Base-by-base conservation (phyloP, 2,888 invertebrate species). In the Hypomecis punctinalis region DNA sequence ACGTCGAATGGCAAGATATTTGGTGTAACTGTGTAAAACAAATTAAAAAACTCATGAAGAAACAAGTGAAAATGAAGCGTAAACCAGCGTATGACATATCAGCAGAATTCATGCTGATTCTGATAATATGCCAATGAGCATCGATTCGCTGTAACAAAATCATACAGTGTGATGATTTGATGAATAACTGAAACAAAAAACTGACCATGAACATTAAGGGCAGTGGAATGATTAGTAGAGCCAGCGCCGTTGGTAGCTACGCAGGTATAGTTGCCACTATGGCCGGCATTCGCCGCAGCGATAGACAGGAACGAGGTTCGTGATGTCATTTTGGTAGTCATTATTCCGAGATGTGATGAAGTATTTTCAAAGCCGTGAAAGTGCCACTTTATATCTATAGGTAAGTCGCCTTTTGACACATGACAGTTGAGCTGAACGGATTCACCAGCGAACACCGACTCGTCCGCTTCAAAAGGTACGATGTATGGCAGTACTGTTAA, bases 191-290 rank as follows among this genome's bases (percentile, higher is more conserved):
- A 83, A 89, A 23, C 23, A 23, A 23, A 23, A 23, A 23, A 92
- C 92, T 91, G 88, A 93, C 93, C 93, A 88, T 93, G 93, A 84
- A 93, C 93, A 79, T 93, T 93, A 82, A 90, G 88, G 83, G 88
- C 86, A 94, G 96, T 94, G 77, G 95, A 94, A 85, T 95, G 94
- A 81, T 95, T 95, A 78, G 94, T 93, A 66, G 90, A 93, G 76
- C 97, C 97, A 70, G 96, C 97, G 76, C 85, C 91, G 91, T 97
- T 97, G 70, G 93, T 91, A 42, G 96, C 97, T 72, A 95, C 94
- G 85, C 97, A 97, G 69, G 96, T 96, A 81, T 96, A 97, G 81
- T 94, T 94, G 72, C 97, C 97, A 69, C 96, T 95, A 84, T 97
- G 96, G 67, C 94, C 93, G 37, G 95, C 95, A 75, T 94, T 93